These are phyloP conservation scores for Nebria brevicollis DNA, from an alignment of 2,888 invertebrate species.

Conservation along the genomic window DNA sequence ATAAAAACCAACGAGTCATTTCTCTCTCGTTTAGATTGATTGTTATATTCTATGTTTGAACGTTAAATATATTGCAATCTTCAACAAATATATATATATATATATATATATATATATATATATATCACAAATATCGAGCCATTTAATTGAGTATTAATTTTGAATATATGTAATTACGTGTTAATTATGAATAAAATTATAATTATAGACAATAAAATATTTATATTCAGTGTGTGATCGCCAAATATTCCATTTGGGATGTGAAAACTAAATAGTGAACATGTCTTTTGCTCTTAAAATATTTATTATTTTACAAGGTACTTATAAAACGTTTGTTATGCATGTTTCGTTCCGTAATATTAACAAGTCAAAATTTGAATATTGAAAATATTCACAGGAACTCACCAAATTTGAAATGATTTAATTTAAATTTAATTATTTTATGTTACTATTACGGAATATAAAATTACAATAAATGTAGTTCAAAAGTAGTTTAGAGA, in stretches of 20 bases:
- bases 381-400: neutral
- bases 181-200: neutral
- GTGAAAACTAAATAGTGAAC: neutral
- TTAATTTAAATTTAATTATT: too few species aligned
- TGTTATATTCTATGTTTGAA: neutral
- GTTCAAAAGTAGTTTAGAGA: neutral
- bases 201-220: neutral
- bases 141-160: neutral
- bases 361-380: neutral
- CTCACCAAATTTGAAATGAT: neutral
- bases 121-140: neutral
- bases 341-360: neutral
- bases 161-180: neutral
- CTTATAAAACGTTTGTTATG: neutral
- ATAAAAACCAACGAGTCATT: neutral
- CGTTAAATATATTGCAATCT: neutral
- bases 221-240: neutral
- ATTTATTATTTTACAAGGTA: neutral
- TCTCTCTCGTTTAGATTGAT: neutral
- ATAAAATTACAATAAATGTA: too few species aligned
- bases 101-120: too few species aligned
- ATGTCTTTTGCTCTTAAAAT: neutral
- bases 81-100: neutral
- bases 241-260: neutral
- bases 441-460: too few species aligned